phyloP scores from a whole-genome alignment of 2,113 vertebrate genomes.

The Calcarius ornatus region DNA sequence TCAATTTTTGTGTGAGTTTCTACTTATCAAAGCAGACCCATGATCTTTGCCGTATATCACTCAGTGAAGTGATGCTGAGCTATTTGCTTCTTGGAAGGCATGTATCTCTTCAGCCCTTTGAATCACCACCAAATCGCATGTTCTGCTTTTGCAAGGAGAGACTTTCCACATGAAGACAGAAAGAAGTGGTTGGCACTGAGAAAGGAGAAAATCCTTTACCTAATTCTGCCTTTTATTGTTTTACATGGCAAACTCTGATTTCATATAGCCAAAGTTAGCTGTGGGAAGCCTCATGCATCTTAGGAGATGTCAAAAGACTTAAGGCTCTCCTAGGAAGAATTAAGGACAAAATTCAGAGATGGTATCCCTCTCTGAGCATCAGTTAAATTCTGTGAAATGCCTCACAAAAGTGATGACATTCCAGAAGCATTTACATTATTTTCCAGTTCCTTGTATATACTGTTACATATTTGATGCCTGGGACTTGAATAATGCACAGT shows the following conservation, averaged over 20 bases:
- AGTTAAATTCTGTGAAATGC: background rate
- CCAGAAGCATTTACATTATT: background rate
- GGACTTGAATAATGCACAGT: background rate
- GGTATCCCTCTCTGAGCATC: background rate
- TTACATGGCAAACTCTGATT: background rate
- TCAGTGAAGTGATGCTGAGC: background rate
- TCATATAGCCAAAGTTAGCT: accelerated
- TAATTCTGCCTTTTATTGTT: background rate
- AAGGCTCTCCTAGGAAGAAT: background rate
- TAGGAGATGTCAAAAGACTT: background rate
- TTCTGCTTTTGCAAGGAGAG: background rate
- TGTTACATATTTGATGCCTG: background rate
- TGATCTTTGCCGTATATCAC: background rate
- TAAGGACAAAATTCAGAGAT: background rate
- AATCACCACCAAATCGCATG: background rate
- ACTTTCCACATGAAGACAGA: background rate
- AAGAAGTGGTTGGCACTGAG: background rate
- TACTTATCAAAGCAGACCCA: background rate
- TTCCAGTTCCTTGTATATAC: background rate
- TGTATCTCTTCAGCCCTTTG: background rate
- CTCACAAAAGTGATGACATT: background rate
- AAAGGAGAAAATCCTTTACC: background rate
- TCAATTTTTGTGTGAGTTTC: background rate
- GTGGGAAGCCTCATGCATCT: background rate
- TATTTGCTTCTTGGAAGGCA: background rate